These are phyloP conservation scores for Rhopilema esculentum DNA, from an alignment of 30 jellyfish, hydroid and myxozoan species.

Conservation along the genomic window DNA sequence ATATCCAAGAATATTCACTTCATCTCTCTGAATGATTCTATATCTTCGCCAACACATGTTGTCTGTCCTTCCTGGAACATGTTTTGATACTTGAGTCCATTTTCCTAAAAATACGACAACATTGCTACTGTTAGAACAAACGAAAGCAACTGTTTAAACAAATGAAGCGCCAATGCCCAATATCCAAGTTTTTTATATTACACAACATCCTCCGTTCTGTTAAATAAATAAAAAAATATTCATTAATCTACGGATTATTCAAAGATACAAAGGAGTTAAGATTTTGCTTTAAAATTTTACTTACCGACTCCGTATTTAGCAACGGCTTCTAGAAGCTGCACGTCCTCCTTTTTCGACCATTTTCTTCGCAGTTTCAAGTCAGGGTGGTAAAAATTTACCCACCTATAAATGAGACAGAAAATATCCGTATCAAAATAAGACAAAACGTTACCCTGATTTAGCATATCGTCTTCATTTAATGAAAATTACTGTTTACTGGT, in stretches of 20 bases:
- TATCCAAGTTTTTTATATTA: too few species aligned
- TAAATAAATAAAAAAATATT: too few species aligned
- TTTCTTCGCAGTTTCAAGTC: constrained; percentile 32
- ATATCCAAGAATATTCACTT: constrained; percentile 19
- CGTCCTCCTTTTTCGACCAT: constrained; percentile 83
- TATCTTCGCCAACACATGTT: constrained; percentile 75
- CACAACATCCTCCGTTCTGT: too few species aligned
- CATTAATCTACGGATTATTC: too few species aligned
- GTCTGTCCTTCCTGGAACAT: constrained; percentile 83
- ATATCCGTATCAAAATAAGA: too few species aligned
- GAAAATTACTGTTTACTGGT: too few species aligned
- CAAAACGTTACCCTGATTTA: too few species aligned
- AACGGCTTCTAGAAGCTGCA: constrained; percentile 53
- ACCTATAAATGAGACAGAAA: constrained; percentile 43
- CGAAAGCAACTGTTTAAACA: too few species aligned
- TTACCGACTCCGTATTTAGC: constrained; percentile 76
- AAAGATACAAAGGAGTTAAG: not conserved
- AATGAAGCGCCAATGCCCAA: too few species aligned
- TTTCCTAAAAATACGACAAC: constrained; percentile 38
- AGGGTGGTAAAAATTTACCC: constrained; percentile 79
- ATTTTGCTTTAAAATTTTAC: not conserved
- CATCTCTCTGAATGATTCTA: constrained; percentile 36
- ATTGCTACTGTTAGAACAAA: not conserved
- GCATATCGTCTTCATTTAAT: too few species aligned
- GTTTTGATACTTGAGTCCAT: constrained; percentile 80